Base-by-base conservation (phyloP, 2,888 invertebrate genomes). In the Julus scandinavius region DNA sequence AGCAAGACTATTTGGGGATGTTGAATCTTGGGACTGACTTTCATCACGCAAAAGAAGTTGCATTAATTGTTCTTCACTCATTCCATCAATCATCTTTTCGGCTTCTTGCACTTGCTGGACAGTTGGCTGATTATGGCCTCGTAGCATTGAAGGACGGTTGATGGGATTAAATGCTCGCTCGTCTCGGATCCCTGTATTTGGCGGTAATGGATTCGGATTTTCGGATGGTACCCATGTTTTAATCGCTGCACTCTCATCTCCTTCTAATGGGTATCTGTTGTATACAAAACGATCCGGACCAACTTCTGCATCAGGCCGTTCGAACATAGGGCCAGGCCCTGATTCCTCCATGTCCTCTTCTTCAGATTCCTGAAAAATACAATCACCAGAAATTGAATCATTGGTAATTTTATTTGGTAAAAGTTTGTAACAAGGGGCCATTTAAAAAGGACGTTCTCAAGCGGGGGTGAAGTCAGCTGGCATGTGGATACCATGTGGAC, bases 101-200 rank as follows among this genome's bases (percentile, higher is more conserved):
- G 83, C 83, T 13, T 83, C 38, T 83, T 83, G 83, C 13, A 83
- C 38, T 83, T 83, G 38, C 40, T 83, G 83, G 13, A 83, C 83
- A 54, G 11, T 54, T 13, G 83, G 40, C 5, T 40, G 83, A n/a
- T n/a, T n/a, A 29, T 38, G 29, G n/a, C 40, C 83, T 83, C 38
- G 15, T 83, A n/a, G 38, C 83, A 83, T 40, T 83, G n/a, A 15
- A 11, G 83, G 83, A 13, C 13, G 3, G 54, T 54, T 54, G 54
- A 3, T 54, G 54, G 54, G 54, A 54, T 54, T 54, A 13, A 54
- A 54, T 3, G 54, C 54, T 54, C 54, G 9, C 11, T 54, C 54
- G 13, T 54, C 54, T 54, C 54, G 11, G 54, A 3, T 3, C 11
- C 54, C 54, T 17, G 13, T 13, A 40, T 29, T 83, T 29, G 83